Base-by-base conservation (phyloP, 2,888 invertebrate genomes). In the Aleiodes leptofemur region DNA sequence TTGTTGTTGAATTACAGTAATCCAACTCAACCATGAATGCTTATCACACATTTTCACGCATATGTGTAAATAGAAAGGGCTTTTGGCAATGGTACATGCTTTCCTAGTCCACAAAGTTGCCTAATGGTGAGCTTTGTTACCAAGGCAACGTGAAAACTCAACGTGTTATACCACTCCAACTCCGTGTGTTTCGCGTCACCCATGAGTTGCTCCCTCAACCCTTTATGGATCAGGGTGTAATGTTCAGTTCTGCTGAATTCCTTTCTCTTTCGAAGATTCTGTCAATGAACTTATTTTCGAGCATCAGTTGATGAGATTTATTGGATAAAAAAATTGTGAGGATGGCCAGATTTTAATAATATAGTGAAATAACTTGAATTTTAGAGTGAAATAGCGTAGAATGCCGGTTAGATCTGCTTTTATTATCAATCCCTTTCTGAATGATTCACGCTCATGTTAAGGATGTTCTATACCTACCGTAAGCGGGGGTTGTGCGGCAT, bases 51-150 rank as follows among this genome's bases (percentile, higher is more conserved):
- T 23, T 23, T 16, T 11, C 23, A 8, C 64, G 4, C 43, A 61
- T 61, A 16, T 64, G 48, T 7, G 11, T 9, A 48, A 70, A 14
- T 34, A 38, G 31, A 69, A 68, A 50, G 77, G 71, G 51, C 72
- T 48, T 55, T 71, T 53, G 48, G 69, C 66, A 55, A 48, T 66
- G 51, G n/a, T n/a, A 51, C 72, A 82, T 83, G 81, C 72, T 82
- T 75, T 53, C 82, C 83, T 83, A 80, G 78, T 83, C 79, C 76
- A 75, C 77, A 78, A 83, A 82, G 82, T 82, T 80, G 81, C 77
- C 80, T 75, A 77, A 77, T 73, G 71, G 76, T 50, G 80, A 82
- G 81, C 82, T 83, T 82, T 81, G 81, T 79, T 79, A 77, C 76
- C 78, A 76, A 75, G 78, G 78, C 59, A 76, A 80, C 79, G 70